These are phyloP conservation scores for Anomalospiza imberbis DNA, from an alignment of 2,797 vertebrate species.

Conservation along the genomic window DNA sequence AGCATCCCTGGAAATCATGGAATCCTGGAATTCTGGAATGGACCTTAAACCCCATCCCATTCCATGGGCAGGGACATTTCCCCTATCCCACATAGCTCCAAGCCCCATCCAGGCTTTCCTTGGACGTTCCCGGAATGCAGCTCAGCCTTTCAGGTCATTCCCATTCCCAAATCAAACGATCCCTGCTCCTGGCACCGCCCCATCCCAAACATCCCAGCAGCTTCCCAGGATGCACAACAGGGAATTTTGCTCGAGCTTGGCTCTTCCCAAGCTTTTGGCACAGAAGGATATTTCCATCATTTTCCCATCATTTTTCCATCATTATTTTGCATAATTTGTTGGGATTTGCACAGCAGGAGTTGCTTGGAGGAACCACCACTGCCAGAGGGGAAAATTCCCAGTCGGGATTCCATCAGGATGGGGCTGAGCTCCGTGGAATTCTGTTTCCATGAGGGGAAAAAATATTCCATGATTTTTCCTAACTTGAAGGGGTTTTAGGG, in stretches of 20 bases:
- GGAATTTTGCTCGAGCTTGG: not conserved
- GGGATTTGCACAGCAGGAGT: not conserved
- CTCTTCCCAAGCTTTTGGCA: not conserved
- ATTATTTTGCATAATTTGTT: not conserved
- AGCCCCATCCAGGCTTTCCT: not conserved
- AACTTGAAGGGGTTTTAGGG: not conserved
- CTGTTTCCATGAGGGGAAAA: accelerated
- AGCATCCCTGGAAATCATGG: not conserved
- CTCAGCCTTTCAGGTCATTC: not conserved
- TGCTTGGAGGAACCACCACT: accelerated
- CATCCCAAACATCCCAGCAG: not conserved
- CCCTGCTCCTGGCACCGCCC: accelerated
- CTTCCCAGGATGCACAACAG: accelerated
- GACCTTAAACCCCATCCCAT: not conserved
- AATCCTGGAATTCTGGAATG: not conserved
- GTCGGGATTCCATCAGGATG: accelerated
- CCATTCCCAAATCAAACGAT: accelerated
- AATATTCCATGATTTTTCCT: not conserved
- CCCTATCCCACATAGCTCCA: not conserved
- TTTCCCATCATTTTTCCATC: not conserved
- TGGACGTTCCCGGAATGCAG: accelerated
- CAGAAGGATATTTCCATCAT: not conserved
- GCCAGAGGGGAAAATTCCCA: not conserved
- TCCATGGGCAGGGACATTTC: not conserved
- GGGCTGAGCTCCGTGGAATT: not conserved